phyloP scores from a whole-genome alignment of 2,888 invertebrate species.

The Agrotis puta region DNA sequence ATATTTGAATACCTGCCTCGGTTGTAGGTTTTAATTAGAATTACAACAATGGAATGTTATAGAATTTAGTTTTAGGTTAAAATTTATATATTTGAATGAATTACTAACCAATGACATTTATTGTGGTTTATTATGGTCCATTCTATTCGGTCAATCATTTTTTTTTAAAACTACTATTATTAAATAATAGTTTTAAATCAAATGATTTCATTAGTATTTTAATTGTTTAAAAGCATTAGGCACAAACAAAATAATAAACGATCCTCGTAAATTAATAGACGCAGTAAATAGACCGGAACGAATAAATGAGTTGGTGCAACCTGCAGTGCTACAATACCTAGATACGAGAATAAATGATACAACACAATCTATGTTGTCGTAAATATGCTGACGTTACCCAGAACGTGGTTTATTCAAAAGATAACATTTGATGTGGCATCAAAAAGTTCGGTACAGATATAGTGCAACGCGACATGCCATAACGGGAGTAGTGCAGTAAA shows the following conservation, averaged over 20 bases:
- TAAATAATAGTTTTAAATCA: not conserved
- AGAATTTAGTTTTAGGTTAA: not conserved
- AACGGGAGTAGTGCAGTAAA: too few relatives aligned
- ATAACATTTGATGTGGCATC: constrained; percentile 4
- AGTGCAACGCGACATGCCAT: not conserved
- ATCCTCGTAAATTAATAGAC: not conserved
- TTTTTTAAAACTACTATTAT: too few relatives aligned
- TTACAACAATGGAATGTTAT: not conserved
- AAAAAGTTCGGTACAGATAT: not conserved
- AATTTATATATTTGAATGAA: not conserved
- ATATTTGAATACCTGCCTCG: not conserved
- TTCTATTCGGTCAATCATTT: not conserved
- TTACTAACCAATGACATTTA: not conserved
- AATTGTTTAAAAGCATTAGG: not conserved
- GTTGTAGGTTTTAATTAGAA: not conserved
- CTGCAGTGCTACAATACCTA: constrained; percentile 10
- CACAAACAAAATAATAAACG: not conserved
- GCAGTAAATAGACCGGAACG: not conserved
- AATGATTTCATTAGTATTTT: not conserved
- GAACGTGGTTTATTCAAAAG: constrained; percentile 9
- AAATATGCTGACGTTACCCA: constrained; percentile 2
- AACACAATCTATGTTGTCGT: not conserved
- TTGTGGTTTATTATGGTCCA: not conserved
- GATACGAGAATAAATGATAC: constrained; percentile 25
- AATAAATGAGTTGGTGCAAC: constrained; percentile 28